Evolutionary conservation across 2,888 invertebrate species (phyloP), one percentile per base, ranked within the genome.

Genomic region (Phymatocera aterrima): DNA sequence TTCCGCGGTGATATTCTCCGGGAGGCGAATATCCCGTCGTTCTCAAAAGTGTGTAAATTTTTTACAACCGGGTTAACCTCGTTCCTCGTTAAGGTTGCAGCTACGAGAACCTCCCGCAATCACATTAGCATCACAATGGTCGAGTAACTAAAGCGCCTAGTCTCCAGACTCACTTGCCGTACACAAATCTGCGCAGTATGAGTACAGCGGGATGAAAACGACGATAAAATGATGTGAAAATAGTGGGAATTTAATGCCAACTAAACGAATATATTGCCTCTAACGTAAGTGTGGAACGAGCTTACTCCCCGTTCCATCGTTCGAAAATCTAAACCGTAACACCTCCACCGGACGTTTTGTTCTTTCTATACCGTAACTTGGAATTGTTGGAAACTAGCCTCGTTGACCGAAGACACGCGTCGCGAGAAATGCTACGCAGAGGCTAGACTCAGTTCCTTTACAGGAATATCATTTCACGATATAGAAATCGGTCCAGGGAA

Each of bases 61-160:
- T 28, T 61, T 46, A 28, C 28, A 28, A 68, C 43, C 2, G 12
- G 18, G 51, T 51, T n/a, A 34, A 51, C 72, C 31, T n/a, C 31
- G 51, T 51, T 51, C 24, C 40, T 37, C 37, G 54, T 12, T 31
- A 48, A 34, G 31, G 31, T 31, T 40, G 24, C n/a, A 43, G 54
- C 15, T n/a, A n/a, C n/a, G n/a, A n/a, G 28, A 57, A n/a, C 21
- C 40, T 34, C n/a, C 4, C 40, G 75, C 75, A 40, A 75, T 75
- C 60, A 60, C 40, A 75, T 75, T 75, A 75, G 75, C 75, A 75
- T 75, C 18, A 75, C 75, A 75, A 75, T 75, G 60, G 57, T 28
- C 40, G 37, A 64, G 64, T 64, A n/a, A 64, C n/a, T 37, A 18
- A 64, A 64, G 64, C 64, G 15, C 64, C 10, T 10, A 28, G 31